Evolutionary conservation across 2,797 vertebrate genomes (phyloP).

Genomic region (Gallinago nigripennis): DNA sequence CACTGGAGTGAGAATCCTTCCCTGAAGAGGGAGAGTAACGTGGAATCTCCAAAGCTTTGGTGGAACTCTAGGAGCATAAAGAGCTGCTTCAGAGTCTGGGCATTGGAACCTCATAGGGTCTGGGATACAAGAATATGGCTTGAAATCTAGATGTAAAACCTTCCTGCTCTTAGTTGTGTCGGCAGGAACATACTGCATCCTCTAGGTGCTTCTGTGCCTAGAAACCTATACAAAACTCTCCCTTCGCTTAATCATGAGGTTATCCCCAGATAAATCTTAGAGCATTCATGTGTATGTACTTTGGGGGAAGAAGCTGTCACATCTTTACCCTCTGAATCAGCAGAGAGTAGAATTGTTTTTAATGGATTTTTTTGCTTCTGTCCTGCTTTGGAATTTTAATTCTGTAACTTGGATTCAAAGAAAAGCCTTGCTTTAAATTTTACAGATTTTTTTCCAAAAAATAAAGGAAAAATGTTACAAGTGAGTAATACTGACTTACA

Average conservation of each 20-base stretch:
- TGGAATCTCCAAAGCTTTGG: not conserved
- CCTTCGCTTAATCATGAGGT: not conserved
- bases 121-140: not conserved
- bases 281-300: not conserved
- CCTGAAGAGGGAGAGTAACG: not conserved
- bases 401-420: not conserved
- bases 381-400: not conserved
- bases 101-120: not conserved
- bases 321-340: not conserved
- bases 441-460: not conserved
- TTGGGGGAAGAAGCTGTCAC: not conserved
- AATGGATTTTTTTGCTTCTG: not conserved
- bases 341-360: not conserved
- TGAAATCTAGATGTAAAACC: not conserved
- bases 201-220: not conserved
- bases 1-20: not conserved
- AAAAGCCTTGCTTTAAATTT: not conserved
- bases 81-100: not conserved
- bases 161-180: not conserved
- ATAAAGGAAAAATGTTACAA: not conserved
- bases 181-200: fast-evolving
- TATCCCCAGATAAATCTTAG: not conserved
- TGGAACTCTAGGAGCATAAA: not conserved
- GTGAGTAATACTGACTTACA: not conserved
- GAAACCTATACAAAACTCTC: not conserved